Evolutionary conservation across 2,113 vertebrate species (phyloP).

Genomic region (Lates calcarifer): DNA sequence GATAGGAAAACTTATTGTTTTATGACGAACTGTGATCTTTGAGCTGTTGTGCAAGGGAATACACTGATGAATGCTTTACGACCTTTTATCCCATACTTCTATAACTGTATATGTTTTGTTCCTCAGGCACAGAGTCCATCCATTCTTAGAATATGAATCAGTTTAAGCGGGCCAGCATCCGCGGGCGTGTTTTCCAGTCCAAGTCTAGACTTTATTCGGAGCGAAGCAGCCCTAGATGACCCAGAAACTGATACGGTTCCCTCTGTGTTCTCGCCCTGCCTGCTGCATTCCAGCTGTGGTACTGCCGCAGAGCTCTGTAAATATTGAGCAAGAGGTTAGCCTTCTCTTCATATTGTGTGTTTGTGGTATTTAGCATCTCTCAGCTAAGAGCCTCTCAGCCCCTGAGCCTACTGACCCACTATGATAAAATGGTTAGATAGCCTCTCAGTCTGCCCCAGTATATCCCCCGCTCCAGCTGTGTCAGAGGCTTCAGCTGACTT

Average conservation of each 20-base stretch:
- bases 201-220: constrained; percentile 55
- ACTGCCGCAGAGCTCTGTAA: constrained; percentile 71
- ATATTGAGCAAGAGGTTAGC: constrained; percentile 52
- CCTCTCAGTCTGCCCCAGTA: constrained; percentile 14
- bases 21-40: background rate
- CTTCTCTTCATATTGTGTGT: constrained; percentile 32
- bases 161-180: constrained; percentile 33
- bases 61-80: background rate
- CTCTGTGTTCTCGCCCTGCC: constrained; percentile 38
- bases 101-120: constrained; percentile 35
- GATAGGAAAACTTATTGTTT: constrained; percentile 10
- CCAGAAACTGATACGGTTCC: constrained; percentile 66
- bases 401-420: constrained; percentile 39
- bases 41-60: constrained; percentile 1
- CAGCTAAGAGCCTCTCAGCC: constrained; percentile 51
- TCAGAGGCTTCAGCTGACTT: constrained; percentile 26
- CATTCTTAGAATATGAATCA: constrained; percentile 50
- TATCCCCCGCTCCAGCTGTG: constrained; percentile 18
- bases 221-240: constrained; percentile 61
- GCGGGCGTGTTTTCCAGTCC: constrained; percentile 41
- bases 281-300: constrained; percentile 73
- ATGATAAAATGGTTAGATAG: constrained; percentile 40
- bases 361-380: constrained; percentile 67
- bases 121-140: background rate
- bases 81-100: constrained; percentile 23